phyloP scores from a whole-genome alignment of 2,888 invertebrate genomes.

The Dasysyrphus tricinctus region DNA sequence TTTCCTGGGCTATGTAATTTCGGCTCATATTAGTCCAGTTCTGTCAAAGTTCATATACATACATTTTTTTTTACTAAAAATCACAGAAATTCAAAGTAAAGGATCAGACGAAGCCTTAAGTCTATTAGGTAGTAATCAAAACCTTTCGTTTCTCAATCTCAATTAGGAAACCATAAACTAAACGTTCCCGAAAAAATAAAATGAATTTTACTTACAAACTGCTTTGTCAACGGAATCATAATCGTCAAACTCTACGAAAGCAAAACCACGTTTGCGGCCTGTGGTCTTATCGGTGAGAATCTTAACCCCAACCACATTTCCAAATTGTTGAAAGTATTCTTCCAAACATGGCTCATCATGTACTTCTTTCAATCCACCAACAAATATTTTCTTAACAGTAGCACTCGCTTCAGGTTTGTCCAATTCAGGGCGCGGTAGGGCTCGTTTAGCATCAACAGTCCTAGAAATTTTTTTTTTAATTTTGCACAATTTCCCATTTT shows the following conservation, averaged over 20 bases:
- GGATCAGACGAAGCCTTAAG: too few species aligned
- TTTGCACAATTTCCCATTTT: background rate
- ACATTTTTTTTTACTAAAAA: too few species aligned
- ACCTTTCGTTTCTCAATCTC: too few species aligned
- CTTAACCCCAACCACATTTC: conserved; percentile 79
- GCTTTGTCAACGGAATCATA: conserved; percentile 80
- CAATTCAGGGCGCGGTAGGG: conserved; percentile 80
- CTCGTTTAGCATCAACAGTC: conserved; percentile 81
- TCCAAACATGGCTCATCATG: conserved; percentile 79
- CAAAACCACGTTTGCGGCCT: conserved; percentile 81
- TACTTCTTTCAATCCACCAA: conserved; percentile 81
- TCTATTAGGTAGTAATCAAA: too few species aligned
- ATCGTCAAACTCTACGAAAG: conserved; percentile 81
- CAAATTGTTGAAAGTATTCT: conserved; percentile 81
- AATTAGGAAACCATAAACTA: too few species aligned
- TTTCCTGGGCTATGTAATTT: too few species aligned
- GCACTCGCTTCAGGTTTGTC: conserved; percentile 77
- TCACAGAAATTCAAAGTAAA: too few species aligned
- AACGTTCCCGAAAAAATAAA: background rate
- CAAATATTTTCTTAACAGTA: conserved; percentile 80
- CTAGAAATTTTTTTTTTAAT: conserved; percentile 30
- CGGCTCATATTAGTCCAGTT: too few species aligned
- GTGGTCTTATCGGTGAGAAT: conserved; percentile 80
- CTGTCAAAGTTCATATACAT: too few species aligned
- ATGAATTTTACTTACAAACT: conserved; percentile 78